These are phyloP conservation scores for Tinea pellionella DNA, from an alignment of 2,888 invertebrate genomes.

Conservation along the genomic window DNA sequence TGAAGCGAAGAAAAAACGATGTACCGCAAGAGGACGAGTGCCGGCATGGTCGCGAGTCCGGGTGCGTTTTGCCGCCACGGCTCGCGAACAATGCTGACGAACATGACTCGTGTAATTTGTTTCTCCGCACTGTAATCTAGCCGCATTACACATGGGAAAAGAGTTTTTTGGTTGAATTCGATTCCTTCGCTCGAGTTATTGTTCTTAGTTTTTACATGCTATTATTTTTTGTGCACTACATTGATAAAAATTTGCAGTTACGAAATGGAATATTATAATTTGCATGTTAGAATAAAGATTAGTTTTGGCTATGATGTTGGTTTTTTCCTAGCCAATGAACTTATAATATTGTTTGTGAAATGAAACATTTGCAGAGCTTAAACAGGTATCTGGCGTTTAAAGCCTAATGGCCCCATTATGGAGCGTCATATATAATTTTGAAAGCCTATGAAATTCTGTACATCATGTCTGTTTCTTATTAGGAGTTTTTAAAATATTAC, in stretches of 20 bases:
- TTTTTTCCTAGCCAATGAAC: neutral
- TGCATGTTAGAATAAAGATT: neutral
- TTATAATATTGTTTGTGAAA: neutral
- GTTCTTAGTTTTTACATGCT: conserved; percentile 6
- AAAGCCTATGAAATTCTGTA: no score
- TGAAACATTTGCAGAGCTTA: no score
- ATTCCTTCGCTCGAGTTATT: conserved; percentile 17
- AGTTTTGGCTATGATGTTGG: neutral
- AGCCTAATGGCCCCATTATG: no score
- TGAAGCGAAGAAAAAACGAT: conserved; percentile 34
- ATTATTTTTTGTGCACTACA: conserved; percentile 4
- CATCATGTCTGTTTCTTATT: neutral
- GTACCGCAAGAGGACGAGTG: conserved; percentile 36
- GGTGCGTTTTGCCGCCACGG: conserved; percentile 23
- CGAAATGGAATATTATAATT: conserved; percentile 3
- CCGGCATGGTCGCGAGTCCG: conserved; percentile 15
- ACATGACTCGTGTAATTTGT: conserved; percentile 49
- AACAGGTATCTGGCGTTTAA: no score
- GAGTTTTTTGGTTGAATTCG: conserved; percentile 37
- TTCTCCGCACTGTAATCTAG: conserved; percentile 47
- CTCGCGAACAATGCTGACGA: conserved; percentile 40
- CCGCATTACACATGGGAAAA: conserved; percentile 45
- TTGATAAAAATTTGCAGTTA: neutral
- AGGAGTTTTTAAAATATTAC: neutral
- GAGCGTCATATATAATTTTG: no score